These are phyloP conservation scores for Atta colombica DNA, from an alignment of 1,140 invertebrate genomes.

Conservation along the genomic window DNA sequence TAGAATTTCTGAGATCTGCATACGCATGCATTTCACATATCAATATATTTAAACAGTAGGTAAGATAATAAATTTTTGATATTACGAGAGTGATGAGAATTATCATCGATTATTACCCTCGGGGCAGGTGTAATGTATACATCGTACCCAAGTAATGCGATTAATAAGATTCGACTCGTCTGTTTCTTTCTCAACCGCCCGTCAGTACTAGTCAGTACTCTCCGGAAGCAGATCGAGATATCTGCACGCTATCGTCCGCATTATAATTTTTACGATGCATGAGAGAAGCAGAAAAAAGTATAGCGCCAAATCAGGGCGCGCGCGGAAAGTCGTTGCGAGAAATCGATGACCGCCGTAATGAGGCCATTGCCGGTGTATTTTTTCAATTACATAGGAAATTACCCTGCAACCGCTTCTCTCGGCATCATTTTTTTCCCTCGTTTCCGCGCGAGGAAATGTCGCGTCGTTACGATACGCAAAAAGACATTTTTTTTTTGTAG, in stretches of 20 bases:
- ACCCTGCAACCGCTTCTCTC: constrained; percentile 33
- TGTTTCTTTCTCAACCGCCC: not conserved
- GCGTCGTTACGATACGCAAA: constrained; percentile 9
- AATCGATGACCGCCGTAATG: constrained; percentile 68
- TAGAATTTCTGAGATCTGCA: not conserved
- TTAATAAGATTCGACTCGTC: constrained; percentile 27
- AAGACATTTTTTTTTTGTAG: constrained; percentile 11
- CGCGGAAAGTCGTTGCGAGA: constrained; percentile 72
- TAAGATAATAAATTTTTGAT: constrained; percentile 1
- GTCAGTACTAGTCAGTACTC: not conserved
- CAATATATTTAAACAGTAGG: not conserved
- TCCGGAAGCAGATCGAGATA: constrained; percentile 47
- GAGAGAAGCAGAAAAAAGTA: constrained; percentile 35
- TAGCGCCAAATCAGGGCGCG: constrained; percentile 65
- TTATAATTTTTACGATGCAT: constrained; percentile 35
- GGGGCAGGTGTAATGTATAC: constrained; percentile 7
- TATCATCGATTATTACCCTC: constrained; percentile 1
- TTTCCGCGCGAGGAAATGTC: constrained; percentile 20
- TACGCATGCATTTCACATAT: not conserved
- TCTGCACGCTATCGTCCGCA: constrained; percentile 21
- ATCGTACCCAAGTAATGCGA: not conserved
- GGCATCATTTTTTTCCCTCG: not conserved
- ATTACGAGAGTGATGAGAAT: constrained; percentile 7
- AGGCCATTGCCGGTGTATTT: constrained; percentile 73
- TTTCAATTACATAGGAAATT: constrained; percentile 74